These are phyloP conservation scores for Platichthys stellatus DNA, from an alignment of 2,113 vertebrate genomes.

Conservation along the genomic window DNA sequence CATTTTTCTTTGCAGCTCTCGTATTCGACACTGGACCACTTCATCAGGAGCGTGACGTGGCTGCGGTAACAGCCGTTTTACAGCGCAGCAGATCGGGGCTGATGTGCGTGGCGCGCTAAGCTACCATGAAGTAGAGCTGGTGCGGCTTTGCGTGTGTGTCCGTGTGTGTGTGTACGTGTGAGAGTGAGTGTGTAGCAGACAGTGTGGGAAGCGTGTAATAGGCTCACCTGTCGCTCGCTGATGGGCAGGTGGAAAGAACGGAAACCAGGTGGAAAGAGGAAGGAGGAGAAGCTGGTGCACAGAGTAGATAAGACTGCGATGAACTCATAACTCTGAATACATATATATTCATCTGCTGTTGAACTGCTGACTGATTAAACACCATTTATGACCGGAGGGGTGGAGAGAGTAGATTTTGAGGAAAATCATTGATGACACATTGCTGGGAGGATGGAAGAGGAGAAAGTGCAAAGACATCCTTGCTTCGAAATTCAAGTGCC, in stretches of 20 bases:
- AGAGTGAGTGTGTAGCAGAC: slow-evolving; percentile 20
- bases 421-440: neutral
- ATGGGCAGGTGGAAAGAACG: slow-evolving; percentile 74
- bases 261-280: slow-evolving; percentile 64
- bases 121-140: slow-evolving; percentile 58
- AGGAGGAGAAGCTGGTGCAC: slow-evolving; percentile 17
- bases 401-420: neutral
- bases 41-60: slow-evolving; percentile 66
- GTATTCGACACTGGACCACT: slow-evolving; percentile 58
- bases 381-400: neutral
- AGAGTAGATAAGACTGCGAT: slow-evolving; percentile 34
- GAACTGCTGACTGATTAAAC: neutral
- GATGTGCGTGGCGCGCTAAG: slow-evolving; percentile 63
- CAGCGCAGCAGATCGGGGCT: slow-evolving; percentile 57
- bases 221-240: slow-evolving; percentile 71
- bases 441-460: neutral
- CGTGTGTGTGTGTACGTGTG: neutral
- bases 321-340: neutral
- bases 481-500: neutral
- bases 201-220: slow-evolving; percentile 68
- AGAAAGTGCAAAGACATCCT: neutral
- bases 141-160: slow-evolving; percentile 6
- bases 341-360: slow-evolving; percentile 6
- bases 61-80: slow-evolving; percentile 70
- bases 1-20: slow-evolving; percentile 29